phyloP scores from a whole-genome alignment of 92 coral and sea anemone species.

The Bergia puertoricense region DNA sequence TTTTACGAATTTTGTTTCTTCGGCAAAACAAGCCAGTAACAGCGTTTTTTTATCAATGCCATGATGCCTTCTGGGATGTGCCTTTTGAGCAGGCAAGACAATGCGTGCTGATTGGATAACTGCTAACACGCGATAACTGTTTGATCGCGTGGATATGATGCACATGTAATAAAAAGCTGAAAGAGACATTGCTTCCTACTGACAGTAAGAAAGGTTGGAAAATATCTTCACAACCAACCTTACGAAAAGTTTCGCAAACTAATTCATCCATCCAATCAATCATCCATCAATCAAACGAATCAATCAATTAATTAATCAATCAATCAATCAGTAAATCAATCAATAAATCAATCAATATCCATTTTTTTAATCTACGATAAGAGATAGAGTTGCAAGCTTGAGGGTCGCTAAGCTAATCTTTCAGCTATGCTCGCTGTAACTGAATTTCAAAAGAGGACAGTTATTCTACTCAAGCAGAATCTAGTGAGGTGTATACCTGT shows the following conservation, averaged over 20 bases:
- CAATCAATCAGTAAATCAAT: too few relatives aligned
- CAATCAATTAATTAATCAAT: too few relatives aligned
- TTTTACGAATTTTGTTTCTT: too few relatives aligned
- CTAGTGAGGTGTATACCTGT: neutral
- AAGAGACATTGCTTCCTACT: neutral
- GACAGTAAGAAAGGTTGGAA: neutral
- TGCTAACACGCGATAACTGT: too few relatives aligned
- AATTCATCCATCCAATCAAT: neutral
- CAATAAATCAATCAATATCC: too few relatives aligned
- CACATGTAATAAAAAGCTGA: neutral
- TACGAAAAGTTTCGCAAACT: neutral
- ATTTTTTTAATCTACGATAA: too few relatives aligned
- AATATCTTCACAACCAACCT: neutral
- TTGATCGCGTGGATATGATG: neutral
- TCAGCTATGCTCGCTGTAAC: neutral
- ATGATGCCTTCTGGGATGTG: too few relatives aligned
- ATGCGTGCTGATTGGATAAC: too few relatives aligned
- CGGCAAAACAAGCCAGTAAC: too few relatives aligned
- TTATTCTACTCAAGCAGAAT: neutral
- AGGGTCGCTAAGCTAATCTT: neutral
- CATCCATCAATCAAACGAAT: neutral
- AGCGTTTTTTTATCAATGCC: too few relatives aligned
- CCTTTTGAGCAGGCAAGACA: too few relatives aligned
- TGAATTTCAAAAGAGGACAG: neutral
- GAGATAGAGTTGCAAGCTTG: neutral